Conservation (phyloP, 2,888 invertebrate genomes). For the Metallyticus violacea region DNA sequence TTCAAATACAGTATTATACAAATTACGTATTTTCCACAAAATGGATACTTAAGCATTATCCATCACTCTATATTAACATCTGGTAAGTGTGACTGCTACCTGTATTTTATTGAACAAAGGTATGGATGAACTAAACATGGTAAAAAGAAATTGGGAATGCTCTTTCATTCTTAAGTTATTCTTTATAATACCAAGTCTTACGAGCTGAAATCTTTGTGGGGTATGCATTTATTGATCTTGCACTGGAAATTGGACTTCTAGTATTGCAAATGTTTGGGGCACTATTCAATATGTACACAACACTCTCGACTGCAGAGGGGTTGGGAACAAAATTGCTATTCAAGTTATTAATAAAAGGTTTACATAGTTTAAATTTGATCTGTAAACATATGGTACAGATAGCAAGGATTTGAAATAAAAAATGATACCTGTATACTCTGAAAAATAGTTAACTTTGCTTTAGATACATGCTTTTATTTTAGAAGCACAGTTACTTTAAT, state of each 20-base stretch:
- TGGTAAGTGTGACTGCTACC: neutral
- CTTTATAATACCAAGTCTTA: neutral
- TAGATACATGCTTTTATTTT: neutral
- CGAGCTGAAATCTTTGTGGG: neutral
- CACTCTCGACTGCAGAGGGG: neutral
- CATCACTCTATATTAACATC: neutral
- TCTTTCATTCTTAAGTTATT: neutral
- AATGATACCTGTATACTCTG: neutral
- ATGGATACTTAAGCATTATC: neutral
- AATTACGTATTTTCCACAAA: neutral
- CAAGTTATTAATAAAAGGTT: neutral
- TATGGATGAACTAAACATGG: neutral
- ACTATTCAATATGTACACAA: neutral
- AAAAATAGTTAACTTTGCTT: neutral
- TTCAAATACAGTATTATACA: neutral
- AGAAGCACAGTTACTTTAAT: neutral
- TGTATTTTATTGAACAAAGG: neutral
- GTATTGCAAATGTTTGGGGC: neutral
- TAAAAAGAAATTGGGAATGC: neutral
- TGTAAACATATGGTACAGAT: neutral
- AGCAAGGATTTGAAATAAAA: neutral
- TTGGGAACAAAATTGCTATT: neutral
- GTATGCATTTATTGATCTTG: neutral
- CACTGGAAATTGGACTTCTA: neutral
- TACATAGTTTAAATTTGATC: neutral